Percentiles rank a stretch among this genome's conserved stretches.
Evolutionary conservation across 1,140 invertebrate species (phyloP).

Genomic region (Eubasilissa regina): DNA sequence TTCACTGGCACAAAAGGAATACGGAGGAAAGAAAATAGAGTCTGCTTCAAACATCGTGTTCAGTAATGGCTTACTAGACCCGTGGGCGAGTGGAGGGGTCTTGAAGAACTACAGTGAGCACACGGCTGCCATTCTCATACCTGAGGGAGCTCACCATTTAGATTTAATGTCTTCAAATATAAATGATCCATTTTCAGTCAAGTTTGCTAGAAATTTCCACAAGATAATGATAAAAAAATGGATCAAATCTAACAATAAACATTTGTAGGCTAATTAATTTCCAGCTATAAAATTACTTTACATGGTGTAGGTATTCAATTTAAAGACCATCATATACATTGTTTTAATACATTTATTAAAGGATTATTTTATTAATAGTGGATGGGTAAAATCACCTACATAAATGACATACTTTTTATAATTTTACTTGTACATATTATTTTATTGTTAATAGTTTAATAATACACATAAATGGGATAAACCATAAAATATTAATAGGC

Average conservation of each 20-base stretch:
- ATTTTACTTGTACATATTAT: too few species aligned
- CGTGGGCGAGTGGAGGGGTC: conserved; percentile 95
- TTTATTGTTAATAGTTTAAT: too few species aligned
- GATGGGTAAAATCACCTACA: too few species aligned
- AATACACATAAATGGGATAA: too few species aligned
- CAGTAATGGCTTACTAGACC: conserved; percentile 93
- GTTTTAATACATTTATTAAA: too few species aligned
- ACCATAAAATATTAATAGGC: too few species aligned
- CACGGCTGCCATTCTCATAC: conserved; percentile 84
- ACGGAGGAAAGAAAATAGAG: conserved; percentile 82
- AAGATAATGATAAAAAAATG: conserved; percentile 79
- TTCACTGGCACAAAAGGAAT: conserved; percentile 81
- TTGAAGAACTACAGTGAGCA: conserved; percentile 78
- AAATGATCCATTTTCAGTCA: conserved; percentile 82
- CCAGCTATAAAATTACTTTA: too few species aligned
- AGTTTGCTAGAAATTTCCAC: conserved; percentile 79
- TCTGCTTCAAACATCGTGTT: conserved; percentile 89
- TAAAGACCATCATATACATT: too few species aligned
- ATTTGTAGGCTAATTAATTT: too few species aligned
- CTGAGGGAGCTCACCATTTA: conserved; percentile 93
- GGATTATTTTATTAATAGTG: too few species aligned
- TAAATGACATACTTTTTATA: too few species aligned
- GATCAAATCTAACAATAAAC: conserved; percentile 70
- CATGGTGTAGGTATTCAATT: too few species aligned
- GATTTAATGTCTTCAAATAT: conserved; percentile 84